Conservation (phyloP, 2,113 vertebrate genomes). For the Dromaius novaehollandiae region DNA sequence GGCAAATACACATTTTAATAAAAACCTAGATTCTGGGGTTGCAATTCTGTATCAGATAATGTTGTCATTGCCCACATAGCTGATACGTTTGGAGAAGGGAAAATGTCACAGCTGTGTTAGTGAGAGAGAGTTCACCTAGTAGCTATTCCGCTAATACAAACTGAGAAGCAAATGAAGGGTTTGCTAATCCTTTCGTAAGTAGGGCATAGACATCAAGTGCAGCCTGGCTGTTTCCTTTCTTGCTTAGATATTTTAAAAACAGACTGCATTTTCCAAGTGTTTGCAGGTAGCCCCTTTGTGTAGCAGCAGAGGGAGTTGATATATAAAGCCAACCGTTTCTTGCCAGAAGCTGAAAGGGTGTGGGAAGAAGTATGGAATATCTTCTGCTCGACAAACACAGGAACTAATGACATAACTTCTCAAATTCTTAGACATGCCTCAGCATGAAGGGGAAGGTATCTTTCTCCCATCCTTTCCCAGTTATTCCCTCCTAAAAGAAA, state of each 20-base stretch:
- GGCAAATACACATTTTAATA: not conserved
- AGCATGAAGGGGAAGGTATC: not conserved
- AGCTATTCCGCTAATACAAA: not conserved
- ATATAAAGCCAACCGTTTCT: not conserved
- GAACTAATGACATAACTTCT: constrained; percentile 40
- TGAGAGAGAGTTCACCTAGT: not conserved
- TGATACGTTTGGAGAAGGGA: not conserved
- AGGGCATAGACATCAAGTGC: not conserved
- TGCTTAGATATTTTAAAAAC: not conserved
- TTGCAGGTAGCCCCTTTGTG: not conserved
- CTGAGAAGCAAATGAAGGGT: not conserved
- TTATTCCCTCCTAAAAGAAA: not conserved
- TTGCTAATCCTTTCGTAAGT: not conserved
- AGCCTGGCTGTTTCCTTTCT: not conserved
- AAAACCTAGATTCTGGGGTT: not conserved
- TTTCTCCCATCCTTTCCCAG: not conserved
- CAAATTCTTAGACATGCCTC: constrained; percentile 16
- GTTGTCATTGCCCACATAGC: not conserved
- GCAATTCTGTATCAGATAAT: not conserved
- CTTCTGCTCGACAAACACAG: not conserved
- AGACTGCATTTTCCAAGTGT: not conserved
- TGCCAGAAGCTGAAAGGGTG: not conserved
- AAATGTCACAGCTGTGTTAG: not conserved
- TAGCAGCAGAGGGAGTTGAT: not conserved
- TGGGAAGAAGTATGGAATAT: not conserved